Evolutionary conservation across 2,113 vertebrate species (phyloP).

Genomic region (Paramisgurnus dabryanus): DNA sequence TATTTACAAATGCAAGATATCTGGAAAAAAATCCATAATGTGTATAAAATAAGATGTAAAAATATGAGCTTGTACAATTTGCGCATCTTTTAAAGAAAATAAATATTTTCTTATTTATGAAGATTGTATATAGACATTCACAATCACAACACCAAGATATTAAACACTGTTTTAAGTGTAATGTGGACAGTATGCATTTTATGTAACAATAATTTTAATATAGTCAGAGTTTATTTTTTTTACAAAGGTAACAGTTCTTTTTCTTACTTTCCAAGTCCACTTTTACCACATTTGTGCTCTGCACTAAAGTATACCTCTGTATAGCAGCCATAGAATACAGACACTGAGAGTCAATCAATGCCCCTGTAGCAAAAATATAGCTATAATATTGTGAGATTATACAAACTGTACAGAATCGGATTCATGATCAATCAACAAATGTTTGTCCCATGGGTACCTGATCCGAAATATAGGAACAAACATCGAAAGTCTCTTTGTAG

Average conservation of each 20-base stretch:
- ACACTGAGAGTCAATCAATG: conserved; percentile 37
- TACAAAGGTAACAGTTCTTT: conserved; percentile 43
- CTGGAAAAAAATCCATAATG: background rate
- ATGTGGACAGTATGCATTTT: background rate
- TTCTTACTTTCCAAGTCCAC: conserved; percentile 30
- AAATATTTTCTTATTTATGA: conserved; percentile 1
- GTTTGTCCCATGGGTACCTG: conserved; percentile 28
- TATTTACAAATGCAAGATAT: conserved; percentile 26
- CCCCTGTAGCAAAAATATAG: conserved; percentile 46
- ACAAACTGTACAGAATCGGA: conserved; percentile 52
- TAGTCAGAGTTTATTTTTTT: background rate
- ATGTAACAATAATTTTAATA: background rate
- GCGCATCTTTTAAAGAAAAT: background rate
- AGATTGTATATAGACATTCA: conserved; percentile 12
- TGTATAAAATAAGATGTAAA: background rate
- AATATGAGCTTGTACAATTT: conserved; percentile 8
- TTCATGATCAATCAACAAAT: conserved; percentile 27
- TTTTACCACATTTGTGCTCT: conserved; percentile 60
- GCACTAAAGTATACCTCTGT: conserved; percentile 63
- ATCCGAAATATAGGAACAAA: background rate
- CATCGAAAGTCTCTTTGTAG: conserved; percentile 23
- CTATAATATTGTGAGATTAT: conserved; percentile 32
- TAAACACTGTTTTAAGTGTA: conserved; percentile 23
- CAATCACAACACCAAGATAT: conserved; percentile 22
- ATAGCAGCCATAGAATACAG: conserved; percentile 68